phyloP scores from a whole-genome alignment of 2,797 vertebrate species.

The Morelia viridis region DNA sequence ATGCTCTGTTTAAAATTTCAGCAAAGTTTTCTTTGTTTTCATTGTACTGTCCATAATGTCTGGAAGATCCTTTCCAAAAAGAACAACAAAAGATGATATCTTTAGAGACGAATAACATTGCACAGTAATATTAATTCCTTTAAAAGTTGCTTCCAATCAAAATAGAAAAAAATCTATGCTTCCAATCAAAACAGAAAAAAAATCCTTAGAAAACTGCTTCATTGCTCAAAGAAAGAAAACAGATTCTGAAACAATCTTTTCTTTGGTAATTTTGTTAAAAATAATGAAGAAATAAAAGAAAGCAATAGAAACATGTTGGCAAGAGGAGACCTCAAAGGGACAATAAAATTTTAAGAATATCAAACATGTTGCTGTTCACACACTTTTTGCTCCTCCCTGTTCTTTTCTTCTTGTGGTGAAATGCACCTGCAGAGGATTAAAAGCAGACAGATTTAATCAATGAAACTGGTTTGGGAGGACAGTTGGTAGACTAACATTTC shows the following conservation, averaged over 20 bases:
- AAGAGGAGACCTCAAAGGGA: not conserved
- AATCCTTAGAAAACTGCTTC: not conserved
- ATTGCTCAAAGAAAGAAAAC: not conserved
- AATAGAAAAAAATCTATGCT: not conserved
- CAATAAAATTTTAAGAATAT: not conserved
- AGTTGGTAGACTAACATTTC: not conserved
- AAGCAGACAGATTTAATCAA: constrained; percentile 3
- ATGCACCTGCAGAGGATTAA: not conserved
- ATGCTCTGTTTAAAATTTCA: not conserved
- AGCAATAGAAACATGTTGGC: not conserved
- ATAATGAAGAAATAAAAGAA: not conserved
- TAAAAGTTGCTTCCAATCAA: not conserved
- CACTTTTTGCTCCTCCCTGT: not conserved
- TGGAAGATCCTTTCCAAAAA: not conserved
- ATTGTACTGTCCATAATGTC: not conserved
- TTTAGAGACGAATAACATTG: not conserved
- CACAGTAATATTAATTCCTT: not conserved
- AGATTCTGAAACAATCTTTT: not conserved
- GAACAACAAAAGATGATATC: not conserved
- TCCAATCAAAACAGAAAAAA: not conserved
- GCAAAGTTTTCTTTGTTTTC: not conserved
- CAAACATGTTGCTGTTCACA: not conserved
- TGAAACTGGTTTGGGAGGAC: not conserved
- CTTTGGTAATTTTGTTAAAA: not conserved
- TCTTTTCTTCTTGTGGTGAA: not conserved